Conservation (phyloP, 2,888 invertebrate genomes). For the Trichopria drosophilae region DNA sequence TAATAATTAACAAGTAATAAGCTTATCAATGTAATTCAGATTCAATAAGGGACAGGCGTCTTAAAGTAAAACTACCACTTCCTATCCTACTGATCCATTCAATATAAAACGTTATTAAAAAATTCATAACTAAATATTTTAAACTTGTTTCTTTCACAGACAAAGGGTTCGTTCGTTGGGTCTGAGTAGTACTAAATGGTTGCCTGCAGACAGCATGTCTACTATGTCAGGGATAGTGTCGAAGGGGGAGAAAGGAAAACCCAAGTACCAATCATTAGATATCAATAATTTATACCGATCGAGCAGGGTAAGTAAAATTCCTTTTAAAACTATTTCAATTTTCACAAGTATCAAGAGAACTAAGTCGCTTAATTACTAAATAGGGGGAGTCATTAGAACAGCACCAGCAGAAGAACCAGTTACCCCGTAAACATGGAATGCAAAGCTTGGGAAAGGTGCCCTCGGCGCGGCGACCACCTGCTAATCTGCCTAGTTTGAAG, state of each 20-base stretch:
- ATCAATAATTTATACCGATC: slow-evolving; percentile 95
- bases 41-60: too few relatives aligned
- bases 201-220: slow-evolving; percentile 95
- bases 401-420: slow-evolving; percentile 84
- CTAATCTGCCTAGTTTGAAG: slow-evolving; percentile 98
- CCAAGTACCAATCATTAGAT: slow-evolving; percentile 95
- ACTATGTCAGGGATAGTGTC: slow-evolving; percentile 88
- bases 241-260: slow-evolving; percentile 87
- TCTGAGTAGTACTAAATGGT: slow-evolving; percentile 81
- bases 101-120: too few relatives aligned
- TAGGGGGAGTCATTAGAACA: slow-evolving; percentile 87
- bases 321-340: slow-evolving; percentile 8
- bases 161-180: slow-evolving; percentile 78
- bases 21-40: too few relatives aligned
- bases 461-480: slow-evolving; percentile 96
- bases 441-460: slow-evolving; percentile 99
- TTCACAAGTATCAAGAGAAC: neutral
- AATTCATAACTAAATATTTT: too few relatives aligned
- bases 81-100: too few relatives aligned
- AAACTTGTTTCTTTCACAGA: slow-evolving; percentile 56
- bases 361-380: slow-evolving; percentile 34
- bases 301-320: slow-evolving; percentile 70
- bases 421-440: slow-evolving; percentile 98
- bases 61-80: too few relatives aligned
- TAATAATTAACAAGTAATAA: too few relatives aligned